Conservation (phyloP, 1,140 invertebrate species). For the Drosophila oshimai region DNA sequence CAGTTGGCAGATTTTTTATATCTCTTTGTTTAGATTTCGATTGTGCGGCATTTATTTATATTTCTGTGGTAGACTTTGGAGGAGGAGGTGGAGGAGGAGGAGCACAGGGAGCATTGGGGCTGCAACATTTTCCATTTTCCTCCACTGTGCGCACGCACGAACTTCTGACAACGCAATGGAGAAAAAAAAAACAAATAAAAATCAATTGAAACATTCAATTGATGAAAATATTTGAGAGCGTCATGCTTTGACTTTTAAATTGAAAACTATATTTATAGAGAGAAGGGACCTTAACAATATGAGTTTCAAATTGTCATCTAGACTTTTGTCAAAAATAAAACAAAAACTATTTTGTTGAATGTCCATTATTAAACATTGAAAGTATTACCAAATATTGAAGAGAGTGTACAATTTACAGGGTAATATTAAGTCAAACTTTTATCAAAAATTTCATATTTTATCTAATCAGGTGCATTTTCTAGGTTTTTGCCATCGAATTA, state of each 20-base stretch:
- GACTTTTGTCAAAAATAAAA: not conserved
- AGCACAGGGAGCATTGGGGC: not conserved
- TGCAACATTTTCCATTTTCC: constrained; percentile 26
- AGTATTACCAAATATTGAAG: too few relatives aligned
- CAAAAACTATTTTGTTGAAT: too few relatives aligned
- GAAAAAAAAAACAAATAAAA: constrained; percentile 9
- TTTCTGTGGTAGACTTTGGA: not conserved
- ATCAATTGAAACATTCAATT: constrained; percentile 38
- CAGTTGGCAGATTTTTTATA: constrained; percentile 50
- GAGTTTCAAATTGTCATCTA: not conserved
- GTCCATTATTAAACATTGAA: too few relatives aligned
- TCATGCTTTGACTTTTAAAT: not conserved
- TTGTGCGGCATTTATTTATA: constrained; percentile 52
- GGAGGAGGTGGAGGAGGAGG: not conserved
- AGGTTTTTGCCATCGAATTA: not conserved
- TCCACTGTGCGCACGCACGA: constrained; percentile 13
- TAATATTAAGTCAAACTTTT: not conserved
- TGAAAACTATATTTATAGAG: not conserved
- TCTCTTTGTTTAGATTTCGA: constrained; percentile 56
- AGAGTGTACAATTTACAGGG: not conserved
- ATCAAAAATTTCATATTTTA: not conserved
- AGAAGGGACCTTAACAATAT: not conserved
- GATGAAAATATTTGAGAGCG: constrained; percentile 7
- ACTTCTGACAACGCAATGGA: constrained; percentile 24
- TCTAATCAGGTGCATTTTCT: not conserved